Conservation (phyloP, 2,113 vertebrate genomes). For the Zapornia atra region DNA sequence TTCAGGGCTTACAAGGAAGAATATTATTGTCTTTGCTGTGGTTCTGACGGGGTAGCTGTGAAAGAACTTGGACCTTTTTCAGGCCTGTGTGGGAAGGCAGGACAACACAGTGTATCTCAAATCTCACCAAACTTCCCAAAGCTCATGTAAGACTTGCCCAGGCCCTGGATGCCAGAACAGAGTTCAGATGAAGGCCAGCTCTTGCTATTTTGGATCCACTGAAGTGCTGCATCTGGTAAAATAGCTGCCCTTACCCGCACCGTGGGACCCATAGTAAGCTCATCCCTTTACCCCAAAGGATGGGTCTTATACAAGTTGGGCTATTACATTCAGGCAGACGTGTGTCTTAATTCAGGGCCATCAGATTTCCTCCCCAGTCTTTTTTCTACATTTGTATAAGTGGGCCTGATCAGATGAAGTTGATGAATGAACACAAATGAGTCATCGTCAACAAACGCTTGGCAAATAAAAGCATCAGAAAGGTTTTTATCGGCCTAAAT, state of each 20-base stretch:
- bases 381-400: neutral
- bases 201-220: neutral
- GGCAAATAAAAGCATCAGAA: conserved; percentile 6
- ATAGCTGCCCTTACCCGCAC: neutral
- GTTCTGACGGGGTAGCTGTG: neutral
- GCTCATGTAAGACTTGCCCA: neutral
- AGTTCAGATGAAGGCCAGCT: neutral
- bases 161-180: neutral
- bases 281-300: neutral
- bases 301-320: neutral
- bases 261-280: neutral
- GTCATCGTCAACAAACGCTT: neutral
- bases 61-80: neutral
- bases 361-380: neutral
- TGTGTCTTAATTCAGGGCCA: neutral
- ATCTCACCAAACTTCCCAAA: neutral
- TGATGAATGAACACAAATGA: neutral
- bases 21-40: neutral
- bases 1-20: neutral
- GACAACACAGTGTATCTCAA: neutral
- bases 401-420: neutral
- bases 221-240: neutral
- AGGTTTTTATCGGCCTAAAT: conserved; percentile 66
- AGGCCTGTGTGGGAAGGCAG: neutral
- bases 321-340: neutral